Evolutionary conservation across 1,140 invertebrate genomes (phyloP).

Genomic region (Artemia franciscana): DNA sequence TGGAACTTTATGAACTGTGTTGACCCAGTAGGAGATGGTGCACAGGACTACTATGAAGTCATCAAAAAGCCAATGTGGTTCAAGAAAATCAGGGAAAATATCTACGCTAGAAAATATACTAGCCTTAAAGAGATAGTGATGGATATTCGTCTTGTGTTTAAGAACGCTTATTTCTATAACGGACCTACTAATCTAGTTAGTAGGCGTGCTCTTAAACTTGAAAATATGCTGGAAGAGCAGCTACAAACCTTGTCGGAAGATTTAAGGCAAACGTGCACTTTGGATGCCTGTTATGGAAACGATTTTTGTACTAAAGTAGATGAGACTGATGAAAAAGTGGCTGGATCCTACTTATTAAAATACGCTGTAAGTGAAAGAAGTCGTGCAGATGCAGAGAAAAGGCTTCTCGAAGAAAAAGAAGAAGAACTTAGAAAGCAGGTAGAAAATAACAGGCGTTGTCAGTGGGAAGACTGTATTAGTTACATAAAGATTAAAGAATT

Average conservation of each 20-base stretch:
- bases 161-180: background rate
- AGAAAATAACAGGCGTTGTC: background rate
- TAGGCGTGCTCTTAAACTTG: background rate
- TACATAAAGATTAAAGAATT: background rate
- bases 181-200: background rate
- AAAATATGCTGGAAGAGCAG: background rate
- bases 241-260: background rate
- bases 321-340: background rate
- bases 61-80: background rate
- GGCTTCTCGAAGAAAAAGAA: background rate
- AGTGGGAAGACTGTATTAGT: background rate
- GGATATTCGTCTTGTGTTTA: background rate
- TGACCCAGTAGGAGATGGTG: background rate
- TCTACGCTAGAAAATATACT: background rate
- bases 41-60: background rate
- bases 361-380: background rate
- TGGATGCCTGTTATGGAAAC: background rate
- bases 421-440: background rate
- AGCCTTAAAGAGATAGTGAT: background rate
- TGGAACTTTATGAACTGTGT: background rate
- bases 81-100: background rate
- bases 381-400: background rate
- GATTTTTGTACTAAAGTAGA: background rate
- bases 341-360: background rate
- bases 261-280: background rate